These are phyloP conservation scores for Choristoneura rosaceana DNA, from an alignment of 2,888 invertebrate species.

Conservation along the genomic window DNA sequence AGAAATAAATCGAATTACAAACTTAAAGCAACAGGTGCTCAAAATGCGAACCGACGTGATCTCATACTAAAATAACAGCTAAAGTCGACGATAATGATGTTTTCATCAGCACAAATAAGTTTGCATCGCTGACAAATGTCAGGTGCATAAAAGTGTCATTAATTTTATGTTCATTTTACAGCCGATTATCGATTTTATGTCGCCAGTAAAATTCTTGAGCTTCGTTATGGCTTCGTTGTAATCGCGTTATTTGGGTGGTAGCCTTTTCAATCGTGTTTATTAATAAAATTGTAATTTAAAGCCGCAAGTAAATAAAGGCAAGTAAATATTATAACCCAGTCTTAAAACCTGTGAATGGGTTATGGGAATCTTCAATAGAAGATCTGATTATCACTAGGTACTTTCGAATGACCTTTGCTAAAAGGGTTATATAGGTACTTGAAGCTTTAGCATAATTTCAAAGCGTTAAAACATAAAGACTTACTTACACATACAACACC, in stretches of 20 bases:
- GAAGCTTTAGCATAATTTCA: neutral
- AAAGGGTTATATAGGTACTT: constrained; percentile 2
- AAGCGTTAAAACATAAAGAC: no score
- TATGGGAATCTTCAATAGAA: neutral
- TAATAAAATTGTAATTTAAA: neutral
- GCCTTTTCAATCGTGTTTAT: neutral
- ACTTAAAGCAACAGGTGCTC: neutral
- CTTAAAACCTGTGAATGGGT: no score
- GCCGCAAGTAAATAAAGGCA: no score
- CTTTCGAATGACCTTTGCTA: constrained; percentile 1
- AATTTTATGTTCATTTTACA: constrained; percentile 25
- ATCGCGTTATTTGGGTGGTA: constrained; percentile 14
- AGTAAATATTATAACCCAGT: neutral
- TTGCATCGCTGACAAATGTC: constrained; percentile 2
- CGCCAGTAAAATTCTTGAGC: constrained; percentile 11
- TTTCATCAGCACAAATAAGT: neutral
- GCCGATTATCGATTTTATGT: constrained; percentile 20
- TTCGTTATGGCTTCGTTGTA: constrained; percentile 13
- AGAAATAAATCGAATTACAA: constrained; percentile 1
- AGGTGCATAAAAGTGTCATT: constrained; percentile 22
- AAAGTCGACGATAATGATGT: neutral
- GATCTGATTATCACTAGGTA: neutral
- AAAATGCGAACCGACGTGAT: neutral
- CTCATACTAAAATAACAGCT: neutral
- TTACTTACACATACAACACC: no score